These are phyloP conservation scores for Bolinopsis microptera DNA, from an alignment of 37 sponge, comb jelly and placozoan species.

Conservation along the genomic window DNA sequence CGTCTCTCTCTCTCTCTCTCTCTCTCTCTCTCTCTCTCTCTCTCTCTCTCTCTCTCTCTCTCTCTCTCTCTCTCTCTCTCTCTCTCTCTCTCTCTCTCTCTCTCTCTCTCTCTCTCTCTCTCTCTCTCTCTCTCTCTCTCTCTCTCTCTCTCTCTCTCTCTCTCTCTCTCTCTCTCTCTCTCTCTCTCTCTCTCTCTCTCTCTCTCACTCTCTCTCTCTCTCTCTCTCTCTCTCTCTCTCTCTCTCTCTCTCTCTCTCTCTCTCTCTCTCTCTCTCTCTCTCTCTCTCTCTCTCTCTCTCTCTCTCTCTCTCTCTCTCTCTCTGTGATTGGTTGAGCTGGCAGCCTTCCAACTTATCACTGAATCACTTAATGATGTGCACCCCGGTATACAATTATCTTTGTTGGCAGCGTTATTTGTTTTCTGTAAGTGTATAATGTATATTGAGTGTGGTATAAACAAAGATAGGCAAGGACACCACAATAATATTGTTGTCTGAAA, in stretches of 20 bases:
- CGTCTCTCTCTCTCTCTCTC: background rate
- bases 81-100: background rate
- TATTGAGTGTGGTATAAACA: too few species aligned
- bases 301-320: constrained; percentile 7
- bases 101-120: background rate
- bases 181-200: background rate
- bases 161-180: background rate
- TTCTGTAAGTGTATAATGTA: too few species aligned
- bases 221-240: background rate
- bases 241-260: background rate
- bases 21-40: background rate
- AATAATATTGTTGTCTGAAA: too few species aligned
- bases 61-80: background rate
- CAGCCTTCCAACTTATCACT: too few species aligned
- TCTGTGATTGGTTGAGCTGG: background rate
- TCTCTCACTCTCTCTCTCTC: background rate
- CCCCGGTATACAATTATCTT: too few species aligned
- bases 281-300: constrained; percentile 7
- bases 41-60: background rate
- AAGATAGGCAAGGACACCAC: too few species aligned
- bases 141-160: background rate
- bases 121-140: background rate
- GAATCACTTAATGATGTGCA: too few species aligned
- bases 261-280: background rate
- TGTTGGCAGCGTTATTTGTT: too few species aligned